These are phyloP conservation scores for Typhlichthys subterraneus DNA, from an alignment of 2,797 vertebrate species.

Conservation along the genomic window DNA sequence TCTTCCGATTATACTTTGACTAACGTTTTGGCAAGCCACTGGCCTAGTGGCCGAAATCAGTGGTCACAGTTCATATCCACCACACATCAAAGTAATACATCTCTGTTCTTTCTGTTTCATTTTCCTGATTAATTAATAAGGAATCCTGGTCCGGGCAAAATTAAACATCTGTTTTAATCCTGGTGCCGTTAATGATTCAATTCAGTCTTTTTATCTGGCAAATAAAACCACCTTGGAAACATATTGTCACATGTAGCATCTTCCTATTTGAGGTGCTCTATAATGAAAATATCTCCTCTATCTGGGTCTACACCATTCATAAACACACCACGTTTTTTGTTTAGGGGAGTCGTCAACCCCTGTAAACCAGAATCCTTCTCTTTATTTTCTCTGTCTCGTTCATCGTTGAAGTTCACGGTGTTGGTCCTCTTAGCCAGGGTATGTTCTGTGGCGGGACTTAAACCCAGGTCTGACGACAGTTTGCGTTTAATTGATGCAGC, in stretches of 20 bases:
- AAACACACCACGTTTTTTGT: conserved; percentile 84
- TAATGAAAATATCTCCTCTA: conserved; percentile 83
- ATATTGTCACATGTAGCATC: neutral
- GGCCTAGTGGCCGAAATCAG: neutral
- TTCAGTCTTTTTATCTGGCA: neutral
- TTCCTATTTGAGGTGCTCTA: conserved; percentile 86
- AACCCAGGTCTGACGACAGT: conserved; percentile 88
- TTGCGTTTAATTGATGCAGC: conserved; percentile 95
- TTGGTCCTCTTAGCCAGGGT: conserved; percentile 84
- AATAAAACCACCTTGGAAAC: neutral
- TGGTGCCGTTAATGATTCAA: neutral
- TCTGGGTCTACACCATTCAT: conserved; percentile 86
- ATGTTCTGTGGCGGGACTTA: conserved; percentile 84
- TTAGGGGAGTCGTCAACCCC: conserved; percentile 66
- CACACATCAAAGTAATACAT: conserved; percentile 1
- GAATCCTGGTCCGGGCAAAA: neutral
- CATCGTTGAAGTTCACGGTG: conserved; percentile 85
- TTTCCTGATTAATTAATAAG: conserved; percentile 12
- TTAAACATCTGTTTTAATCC: conserved; percentile 5
- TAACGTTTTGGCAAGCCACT: neutral
- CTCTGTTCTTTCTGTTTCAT: conserved; percentile 19
- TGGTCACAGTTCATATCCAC: neutral
- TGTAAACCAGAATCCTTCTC: conserved; percentile 64
- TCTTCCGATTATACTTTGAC: conserved; percentile 1
- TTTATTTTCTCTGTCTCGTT: conserved; percentile 77